A percentile compares a stretch with the other conserved stretches of the same genome.
Conservation (phyloP, 2,888 invertebrate species). For the Automeris io region DNA sequence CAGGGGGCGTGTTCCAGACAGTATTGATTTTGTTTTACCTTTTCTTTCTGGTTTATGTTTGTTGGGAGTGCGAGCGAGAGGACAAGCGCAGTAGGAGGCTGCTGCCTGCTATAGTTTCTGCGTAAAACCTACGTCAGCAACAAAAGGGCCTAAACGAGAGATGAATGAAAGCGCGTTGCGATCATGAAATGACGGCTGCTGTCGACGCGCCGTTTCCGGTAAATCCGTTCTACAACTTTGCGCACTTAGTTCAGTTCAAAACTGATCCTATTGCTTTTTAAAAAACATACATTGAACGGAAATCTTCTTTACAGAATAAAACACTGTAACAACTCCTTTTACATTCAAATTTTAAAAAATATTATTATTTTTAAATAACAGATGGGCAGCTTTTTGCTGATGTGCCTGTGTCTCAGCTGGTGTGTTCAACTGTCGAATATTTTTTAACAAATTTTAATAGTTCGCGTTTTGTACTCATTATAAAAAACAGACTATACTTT, state of each 20-base stretch:
- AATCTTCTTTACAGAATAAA: too few species aligned
- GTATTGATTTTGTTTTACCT: constrained; percentile 69
- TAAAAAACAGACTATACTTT: too few species aligned
- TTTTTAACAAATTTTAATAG: too few species aligned
- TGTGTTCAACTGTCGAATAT: too few species aligned
- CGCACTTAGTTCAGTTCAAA: constrained; percentile 68
- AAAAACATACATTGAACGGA: too few species aligned
- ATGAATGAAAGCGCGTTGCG: constrained; percentile 76
- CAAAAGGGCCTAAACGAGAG: constrained; percentile 60
- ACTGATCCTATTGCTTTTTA: constrained; percentile 36
- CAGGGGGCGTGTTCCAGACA: constrained; percentile 72
- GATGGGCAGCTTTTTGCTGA: too few species aligned
- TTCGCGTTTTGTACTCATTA: too few species aligned
- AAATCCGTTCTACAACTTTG: constrained; percentile 71
- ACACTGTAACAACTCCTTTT: too few species aligned
- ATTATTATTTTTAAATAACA: too few species aligned
- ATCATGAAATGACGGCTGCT: constrained; percentile 72
- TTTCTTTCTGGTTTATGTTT: constrained; percentile 43
- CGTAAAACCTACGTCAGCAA: constrained; percentile 48
- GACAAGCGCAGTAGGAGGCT: constrained; percentile 46
- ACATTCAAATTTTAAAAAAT: too few species aligned
- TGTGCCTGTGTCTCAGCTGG: too few species aligned
- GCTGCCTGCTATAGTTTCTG: constrained; percentile 66
- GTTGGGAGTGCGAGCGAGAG: constrained; percentile 44
- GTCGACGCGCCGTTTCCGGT: constrained; percentile 73